Evolutionary conservation across 2,888 invertebrate genomes (phyloP).

Genomic region (Carabus problematicus): DNA sequence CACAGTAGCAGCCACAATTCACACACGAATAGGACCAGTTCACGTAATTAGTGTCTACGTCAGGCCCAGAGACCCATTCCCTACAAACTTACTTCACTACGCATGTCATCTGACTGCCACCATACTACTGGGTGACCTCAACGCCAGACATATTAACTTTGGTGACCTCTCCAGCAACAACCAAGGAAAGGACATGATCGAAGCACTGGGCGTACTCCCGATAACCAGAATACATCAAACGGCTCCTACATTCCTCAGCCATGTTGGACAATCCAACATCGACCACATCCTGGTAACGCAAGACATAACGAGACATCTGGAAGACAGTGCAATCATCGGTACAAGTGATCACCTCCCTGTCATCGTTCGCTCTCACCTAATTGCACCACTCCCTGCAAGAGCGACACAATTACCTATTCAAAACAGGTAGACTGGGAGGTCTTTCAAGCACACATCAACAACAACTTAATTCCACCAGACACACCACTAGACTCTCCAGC

Average conservation of each 20-base stretch:
- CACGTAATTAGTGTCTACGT: conserved; percentile 7
- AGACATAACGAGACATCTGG: conserved; percentile 26
- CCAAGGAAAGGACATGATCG: conserved; percentile 3
- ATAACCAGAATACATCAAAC: conserved; percentile 15
- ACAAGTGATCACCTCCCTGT: conserved; percentile 22
- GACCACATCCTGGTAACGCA: conserved; percentile 13
- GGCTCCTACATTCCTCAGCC: conserved; percentile 8
- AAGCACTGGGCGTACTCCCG: conserved; percentile 6
- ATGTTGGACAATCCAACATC: conserved; percentile 21
- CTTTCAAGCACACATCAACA: not conserved
- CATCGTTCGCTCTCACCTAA: not conserved
- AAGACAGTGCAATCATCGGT: not conserved
- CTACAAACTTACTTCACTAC: conserved; percentile 21
- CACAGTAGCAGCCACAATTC: not conserved
- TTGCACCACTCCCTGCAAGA: not conserved
- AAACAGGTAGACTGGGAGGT: not conserved
- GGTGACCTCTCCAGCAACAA: conserved; percentile 26
- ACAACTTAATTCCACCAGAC: not conserved
- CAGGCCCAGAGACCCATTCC: not conserved
- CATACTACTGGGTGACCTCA: conserved; percentile 39
- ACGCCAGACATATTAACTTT: conserved; percentile 26
- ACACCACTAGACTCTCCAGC: not conserved
- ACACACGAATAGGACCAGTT: not conserved
- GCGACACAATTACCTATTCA: conserved; percentile 3
- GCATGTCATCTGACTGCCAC: not conserved